A percentile compares a stretch with the other conserved stretches of the same genome.
These are phyloP conservation scores for Agrochola lota DNA, from an alignment of 2,888 invertebrate species.

Conservation along the genomic window DNA sequence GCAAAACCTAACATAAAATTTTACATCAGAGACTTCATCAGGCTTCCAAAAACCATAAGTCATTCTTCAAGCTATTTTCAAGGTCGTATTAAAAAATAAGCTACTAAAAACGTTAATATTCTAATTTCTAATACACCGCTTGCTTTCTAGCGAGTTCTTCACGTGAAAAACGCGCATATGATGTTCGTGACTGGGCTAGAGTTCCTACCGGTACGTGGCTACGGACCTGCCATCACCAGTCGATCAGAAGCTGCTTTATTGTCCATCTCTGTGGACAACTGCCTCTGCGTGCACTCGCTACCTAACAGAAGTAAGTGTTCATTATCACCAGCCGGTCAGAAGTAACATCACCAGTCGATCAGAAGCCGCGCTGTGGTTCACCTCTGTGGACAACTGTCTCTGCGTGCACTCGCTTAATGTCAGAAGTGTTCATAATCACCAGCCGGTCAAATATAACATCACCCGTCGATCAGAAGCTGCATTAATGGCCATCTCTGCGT, in stretches of 20 bases:
- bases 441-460: background rate
- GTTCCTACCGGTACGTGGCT: slow-evolving; percentile 95
- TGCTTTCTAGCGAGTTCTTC: slow-evolving; percentile 93
- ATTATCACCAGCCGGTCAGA: slow-evolving; percentile 18
- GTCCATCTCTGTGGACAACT: slow-evolving; percentile 98
- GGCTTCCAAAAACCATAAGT: no score
- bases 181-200: slow-evolving; percentile 99
- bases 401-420: background rate
- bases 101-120: slow-evolving; percentile 30
- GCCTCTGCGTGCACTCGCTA: slow-evolving; percentile 96
- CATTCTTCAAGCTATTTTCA: background rate
- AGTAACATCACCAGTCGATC: background rate
- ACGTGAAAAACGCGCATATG: slow-evolving; percentile 96
- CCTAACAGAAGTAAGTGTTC: slow-evolving; percentile 93
- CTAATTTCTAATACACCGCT: slow-evolving; percentile 40
- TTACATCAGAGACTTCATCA: background rate
- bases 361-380: background rate
- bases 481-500: slow-evolving; percentile 90
- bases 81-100: background rate
- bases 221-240: slow-evolving; percentile 93
- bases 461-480: no score
- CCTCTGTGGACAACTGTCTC: background rate
- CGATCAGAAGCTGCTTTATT: slow-evolving; percentile 96
- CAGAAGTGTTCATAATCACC: slow-evolving; percentile 79
- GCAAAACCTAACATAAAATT: background rate